A percentile compares a stretch with the other conserved stretches of the same genome.
These are phyloP conservation scores for Bursaphelenchus mucronatus DNA, from an alignment of 1,140 invertebrate species.

Conservation along the genomic window DNA sequence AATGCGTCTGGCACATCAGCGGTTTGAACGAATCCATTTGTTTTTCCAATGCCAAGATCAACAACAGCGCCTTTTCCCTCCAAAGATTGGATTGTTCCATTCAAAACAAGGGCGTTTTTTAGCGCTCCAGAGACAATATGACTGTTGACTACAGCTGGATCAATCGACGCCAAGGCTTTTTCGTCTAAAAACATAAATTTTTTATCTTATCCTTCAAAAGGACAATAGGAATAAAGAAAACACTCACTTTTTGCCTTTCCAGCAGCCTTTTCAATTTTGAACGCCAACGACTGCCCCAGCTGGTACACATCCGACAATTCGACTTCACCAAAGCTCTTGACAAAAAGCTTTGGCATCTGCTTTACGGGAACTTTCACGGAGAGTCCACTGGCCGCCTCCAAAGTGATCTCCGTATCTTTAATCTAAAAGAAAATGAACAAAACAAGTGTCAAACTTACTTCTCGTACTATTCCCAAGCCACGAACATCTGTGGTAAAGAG, in stretches of 20 bases:
- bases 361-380: conserved; percentile 32
- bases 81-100: conserved; percentile 42
- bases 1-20: conserved; percentile 38
- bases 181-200: conserved; percentile 23
- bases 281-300: conserved; percentile 49
- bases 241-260: conserved; percentile 13
- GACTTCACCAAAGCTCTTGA: conserved; percentile 22
- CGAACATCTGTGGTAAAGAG: conserved; percentile 39
- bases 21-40: conserved; percentile 41
- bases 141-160: conserved; percentile 44
- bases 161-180: conserved; percentile 35
- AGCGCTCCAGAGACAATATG: conserved; percentile 43
- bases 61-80: conserved; percentile 56
- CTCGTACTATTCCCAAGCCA: conserved; percentile 46
- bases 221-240: conserved; percentile 12
- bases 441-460: conserved; percentile 29
- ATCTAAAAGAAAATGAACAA: conserved; percentile 36
- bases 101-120: conserved; percentile 41
- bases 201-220: neutral
- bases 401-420: conserved; percentile 29
- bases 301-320: conserved; percentile 52
- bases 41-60: conserved; percentile 42
- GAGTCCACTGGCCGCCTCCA: conserved; percentile 43
- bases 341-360: conserved; percentile 39
- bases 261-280: conserved; percentile 33